Base-by-base conservation (phyloP, 2,888 invertebrate genomes). In the Thymelicus acteon region DNA sequence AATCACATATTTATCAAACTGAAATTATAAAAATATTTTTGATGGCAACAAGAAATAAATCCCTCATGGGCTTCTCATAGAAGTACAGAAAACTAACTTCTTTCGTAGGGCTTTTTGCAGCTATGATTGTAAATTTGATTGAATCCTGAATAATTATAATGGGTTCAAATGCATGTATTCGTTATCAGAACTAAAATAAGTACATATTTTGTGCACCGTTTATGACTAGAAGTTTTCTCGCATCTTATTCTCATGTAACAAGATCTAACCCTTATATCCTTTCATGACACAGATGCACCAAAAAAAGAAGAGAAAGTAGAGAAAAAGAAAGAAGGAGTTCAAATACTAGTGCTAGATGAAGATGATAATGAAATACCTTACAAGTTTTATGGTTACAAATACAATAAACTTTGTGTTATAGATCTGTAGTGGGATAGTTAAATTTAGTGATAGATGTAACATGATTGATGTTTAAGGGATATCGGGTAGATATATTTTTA, bases 371-470 rank as follows among this genome's bases (percentile, higher is more conserved):
- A 80, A 49, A 76, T 89, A 8, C 83, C 85, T 12, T 84, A 77
- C 67, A 80, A 85, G 49, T 77, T 91, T 74, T 89, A 85, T 73
- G 92, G 92, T 92, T 88, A 85, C 13, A 47, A 39, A 92, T 88
- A 85, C 13, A 47, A 39, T 19, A 12, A 37, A 13, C 12, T 2
- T 57, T 31, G 37, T 37, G 57, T 6, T 37, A 7, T 57, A 57
- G 6, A 52, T 7, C 19, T 52, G 15, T 54, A 54, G 58, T 39
- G n/a, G 7, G 2, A n/a, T 57, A 57, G 10, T 54, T 49, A 15
- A 48, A 13, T 13, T 44, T 7, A 44, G 44, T 44, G 2, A 8
- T 8, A 44, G 7, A 44, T 6, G 47, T 48, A 13, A 10, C 13
- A 1, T 49, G 6, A 15, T 15, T 40, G 39, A n/a, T 48, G 13